Evolutionary conservation across 2,888 invertebrate genomes (phyloP).

Genomic region (Luffia ferchaultella): DNA sequence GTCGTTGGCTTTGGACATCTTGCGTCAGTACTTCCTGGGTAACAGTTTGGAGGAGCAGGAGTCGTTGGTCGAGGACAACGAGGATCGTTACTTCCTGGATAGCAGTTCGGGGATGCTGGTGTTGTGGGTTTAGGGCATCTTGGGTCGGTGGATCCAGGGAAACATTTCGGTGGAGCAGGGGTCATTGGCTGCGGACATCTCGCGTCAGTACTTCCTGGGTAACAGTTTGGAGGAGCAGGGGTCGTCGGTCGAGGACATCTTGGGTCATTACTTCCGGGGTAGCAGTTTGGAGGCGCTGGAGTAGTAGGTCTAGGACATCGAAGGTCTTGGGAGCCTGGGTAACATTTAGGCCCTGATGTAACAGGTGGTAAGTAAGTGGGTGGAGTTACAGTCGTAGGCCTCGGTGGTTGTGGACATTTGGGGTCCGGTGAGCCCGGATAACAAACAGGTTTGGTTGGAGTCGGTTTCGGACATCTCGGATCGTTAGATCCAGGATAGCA

Average conservation of each 20-base stretch:
- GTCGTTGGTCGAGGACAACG: slow-evolving; percentile 18
- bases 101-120: slow-evolving; percentile 22
- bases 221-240: slow-evolving; percentile 17
- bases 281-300: slow-evolving; percentile 19
- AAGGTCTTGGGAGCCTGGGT: slow-evolving; percentile 23
- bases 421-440: slow-evolving; percentile 30
- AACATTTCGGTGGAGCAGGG: slow-evolving; percentile 20
- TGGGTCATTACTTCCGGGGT: slow-evolving; percentile 21
- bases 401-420: slow-evolving; percentile 23
- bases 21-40: slow-evolving; percentile 17
- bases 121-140: slow-evolving; percentile 19
- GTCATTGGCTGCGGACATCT: slow-evolving; percentile 27
- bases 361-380: slow-evolving; percentile 19
- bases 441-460: slow-evolving; percentile 22
- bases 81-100: slow-evolving; percentile 24
- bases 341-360: slow-evolving; percentile 20
- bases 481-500: slow-evolving; percentile 25
- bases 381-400: slow-evolving; percentile 17
- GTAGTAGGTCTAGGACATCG: slow-evolving; percentile 28
- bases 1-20: slow-evolving; percentile 29
- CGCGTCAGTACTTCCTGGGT: slow-evolving; percentile 17
- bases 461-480: slow-evolving; percentile 22
- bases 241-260: slow-evolving; percentile 23
- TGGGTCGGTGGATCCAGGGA: slow-evolving; percentile 20
- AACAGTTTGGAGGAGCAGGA: slow-evolving; percentile 14